A percentile compares a stretch with the other conserved stretches of the same genome.
Evolutionary conservation across 1,140 invertebrate genomes (phyloP).

Genomic region (Phortica variegata): DNA sequence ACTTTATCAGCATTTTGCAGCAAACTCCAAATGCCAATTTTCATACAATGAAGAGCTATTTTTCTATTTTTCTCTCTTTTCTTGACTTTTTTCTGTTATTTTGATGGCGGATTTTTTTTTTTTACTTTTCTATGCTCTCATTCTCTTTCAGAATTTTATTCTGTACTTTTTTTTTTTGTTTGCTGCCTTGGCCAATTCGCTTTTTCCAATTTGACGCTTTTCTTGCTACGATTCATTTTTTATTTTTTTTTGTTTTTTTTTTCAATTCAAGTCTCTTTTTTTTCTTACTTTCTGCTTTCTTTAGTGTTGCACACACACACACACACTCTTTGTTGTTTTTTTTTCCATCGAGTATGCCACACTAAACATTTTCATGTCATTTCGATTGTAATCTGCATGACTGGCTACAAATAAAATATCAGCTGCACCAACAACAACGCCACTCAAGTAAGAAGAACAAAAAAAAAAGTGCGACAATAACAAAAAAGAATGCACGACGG

Average conservation of each 20-base stretch:
- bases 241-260: too few species aligned
- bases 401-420: conserved; percentile 25
- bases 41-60: neutral
- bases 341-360: conserved; percentile 29
- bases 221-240: too few species aligned
- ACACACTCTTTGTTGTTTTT: conserved; percentile 10
- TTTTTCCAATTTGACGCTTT: too few species aligned
- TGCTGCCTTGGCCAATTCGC: too few species aligned
- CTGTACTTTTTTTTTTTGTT: too few species aligned
- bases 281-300: neutral
- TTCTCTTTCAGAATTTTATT: too few species aligned
- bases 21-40: neutral
- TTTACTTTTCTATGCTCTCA: too few species aligned
- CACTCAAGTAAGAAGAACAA: neutral
- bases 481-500: conserved; percentile 20
- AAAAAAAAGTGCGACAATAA: neutral
- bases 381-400: conserved; percentile 56
- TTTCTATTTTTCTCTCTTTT: neutral
- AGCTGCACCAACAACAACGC: conserved; percentile 6
- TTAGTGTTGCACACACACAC: too few species aligned
- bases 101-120: too few species aligned
- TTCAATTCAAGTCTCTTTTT: too few species aligned
- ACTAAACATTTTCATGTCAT: conserved; percentile 56
- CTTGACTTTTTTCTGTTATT: too few species aligned
- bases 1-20: too few species aligned